Conservation (phyloP, 2,113 vertebrate genomes). For the Tonatia bakeri region DNA sequence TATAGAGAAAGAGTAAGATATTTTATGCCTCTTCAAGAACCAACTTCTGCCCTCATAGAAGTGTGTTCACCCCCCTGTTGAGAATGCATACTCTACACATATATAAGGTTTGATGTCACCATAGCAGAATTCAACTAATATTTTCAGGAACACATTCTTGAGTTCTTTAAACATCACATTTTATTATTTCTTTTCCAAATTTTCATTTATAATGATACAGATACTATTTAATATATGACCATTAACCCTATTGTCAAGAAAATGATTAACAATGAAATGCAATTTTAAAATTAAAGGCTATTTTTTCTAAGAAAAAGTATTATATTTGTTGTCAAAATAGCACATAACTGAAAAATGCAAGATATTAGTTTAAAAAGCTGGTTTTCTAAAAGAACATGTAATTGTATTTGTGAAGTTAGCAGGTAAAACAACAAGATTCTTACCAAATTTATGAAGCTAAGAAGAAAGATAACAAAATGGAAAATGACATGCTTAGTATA, state of each 20-base stretch:
- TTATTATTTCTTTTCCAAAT: not conserved
- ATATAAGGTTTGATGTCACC: not conserved
- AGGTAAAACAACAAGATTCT: not conserved
- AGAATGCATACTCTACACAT: not conserved
- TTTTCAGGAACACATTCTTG: not conserved
- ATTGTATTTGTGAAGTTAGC: not conserved
- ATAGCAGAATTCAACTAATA: not conserved
- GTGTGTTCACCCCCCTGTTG: not conserved
- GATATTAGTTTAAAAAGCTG: not conserved
- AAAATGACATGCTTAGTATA: conserved; percentile 43
- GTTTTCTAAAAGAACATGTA: not conserved
- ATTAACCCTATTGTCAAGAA: not conserved
- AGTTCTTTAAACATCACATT: not conserved
- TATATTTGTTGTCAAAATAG: not conserved
- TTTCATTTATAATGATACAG: not conserved
- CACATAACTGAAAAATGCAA: not conserved
- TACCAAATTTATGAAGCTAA: conserved; percentile 16
- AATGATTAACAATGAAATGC: not conserved
- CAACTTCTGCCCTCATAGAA: not conserved
- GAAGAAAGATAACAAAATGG: conserved; percentile 29
- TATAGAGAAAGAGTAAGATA: not conserved
- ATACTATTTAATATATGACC: not conserved
- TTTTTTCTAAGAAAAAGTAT: not conserved
- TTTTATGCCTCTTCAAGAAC: not conserved
- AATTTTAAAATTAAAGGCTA: not conserved